Evolutionary conservation across 2,888 invertebrate species (phyloP), one percentile per base, ranked within the genome.

Genomic region (Phalera bucephala): DNA sequence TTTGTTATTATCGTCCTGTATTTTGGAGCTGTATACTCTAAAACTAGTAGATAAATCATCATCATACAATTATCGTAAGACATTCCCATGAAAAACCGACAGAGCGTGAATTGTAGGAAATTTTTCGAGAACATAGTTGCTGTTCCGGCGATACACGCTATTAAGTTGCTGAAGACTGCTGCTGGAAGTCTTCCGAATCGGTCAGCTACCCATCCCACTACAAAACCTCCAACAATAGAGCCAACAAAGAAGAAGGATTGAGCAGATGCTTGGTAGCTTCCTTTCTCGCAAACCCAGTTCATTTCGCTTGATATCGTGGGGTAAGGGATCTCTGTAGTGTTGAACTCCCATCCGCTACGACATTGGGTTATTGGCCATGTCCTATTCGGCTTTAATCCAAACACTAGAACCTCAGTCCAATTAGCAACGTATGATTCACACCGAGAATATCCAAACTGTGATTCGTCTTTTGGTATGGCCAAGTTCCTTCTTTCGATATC

Each of bases 31-130:
- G 73, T 64, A 41, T 77, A 83, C 52, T 85, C 85, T 20, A 85
- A 45, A 10, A 74, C 63, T 1, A 83, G 43, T 2, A 84, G 53
- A 13, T 82, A 85, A 0, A 54, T 59, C 78, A 85, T 80, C 60
- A 78, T 78, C 74, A 83, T 75, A 44, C 80, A 83, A 37, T 75
- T 80, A 32, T 85, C 84, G 27, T 78, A 82, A 2, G 79, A 72
- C 64, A 83, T 72, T 8, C 84, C 84, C 60, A 81, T 68, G 14
- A 85, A 56, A 39, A 85, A 80, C 20, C 84, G 65, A 30, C 72
- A 75, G 1, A 75, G 40, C 1, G 71, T 45, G 34, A 85, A 85
- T 35, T 72, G 52, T 0, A 56, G 13, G 19, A 85, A 72, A 23
- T 64, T 69, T 8, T 38, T 52, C 0, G 69, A 52, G 41, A 72